Evolutionary conservation across 2,113 vertebrate genomes (phyloP), one percentile per base, ranked within the genome.

Genomic region (Anser cygnoides): DNA sequence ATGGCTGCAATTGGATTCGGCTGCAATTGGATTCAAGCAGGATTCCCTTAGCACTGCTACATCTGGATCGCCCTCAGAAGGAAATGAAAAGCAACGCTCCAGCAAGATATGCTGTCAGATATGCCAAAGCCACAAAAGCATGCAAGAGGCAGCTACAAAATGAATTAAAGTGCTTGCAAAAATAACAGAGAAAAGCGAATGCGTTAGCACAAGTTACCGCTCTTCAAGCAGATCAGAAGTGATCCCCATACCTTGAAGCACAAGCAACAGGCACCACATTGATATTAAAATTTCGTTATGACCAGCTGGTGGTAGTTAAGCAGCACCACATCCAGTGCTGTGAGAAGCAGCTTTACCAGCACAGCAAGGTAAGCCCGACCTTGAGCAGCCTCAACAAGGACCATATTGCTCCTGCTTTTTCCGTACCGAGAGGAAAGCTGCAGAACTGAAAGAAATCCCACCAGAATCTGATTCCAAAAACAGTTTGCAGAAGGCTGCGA

Each of bases 11-110:
- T 54, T 9, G 3, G 67, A 88, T 59, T 84, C 90, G 70, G 43
- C 33, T 77, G 44, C 79, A 86, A 67, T 54, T 9, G 3, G 67
- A 88, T 59, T 84, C 90, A 4, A 0, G 63, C 82, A 88, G 75
- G 92, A 86, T 94, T 94, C 93, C 92, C 88, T 90, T 31, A 66
- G 50, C 44, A 37, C 13, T 88, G 46, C 83, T 92, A 66, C 90
- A 73, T 86, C 72, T 92, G 82, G 63, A 91, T 79, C 0, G 0
- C 52, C 44, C 66, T 67, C 41, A 62, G 26, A 86, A 81, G 79
- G 87, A 88, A 91, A 92, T 86, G 67, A 85, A 95, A 93, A 93
- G 67, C 44, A 77, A 66, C 0, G 0, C 31, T 85, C 63, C 55
- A 41, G 35, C 46, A 88, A 87, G 92, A 95, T 79, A 63, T 4